A percentile compares a stretch with the other conserved stretches of the same genome.
These are phyloP conservation scores for Congeria kusceri DNA, from an alignment of 2,888 invertebrate genomes.

Conservation along the genomic window DNA sequence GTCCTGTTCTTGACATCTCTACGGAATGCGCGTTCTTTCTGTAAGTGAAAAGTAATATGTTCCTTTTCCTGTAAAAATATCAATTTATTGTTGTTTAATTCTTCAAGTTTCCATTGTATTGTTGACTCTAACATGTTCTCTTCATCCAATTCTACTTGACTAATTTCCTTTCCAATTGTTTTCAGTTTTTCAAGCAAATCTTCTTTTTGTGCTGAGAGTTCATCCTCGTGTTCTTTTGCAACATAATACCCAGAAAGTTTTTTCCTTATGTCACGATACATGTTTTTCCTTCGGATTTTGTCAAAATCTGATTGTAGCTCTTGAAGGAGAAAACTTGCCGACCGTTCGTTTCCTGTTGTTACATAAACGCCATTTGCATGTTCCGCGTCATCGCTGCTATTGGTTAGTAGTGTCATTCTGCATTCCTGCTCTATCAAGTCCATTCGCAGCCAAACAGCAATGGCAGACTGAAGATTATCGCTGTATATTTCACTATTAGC, in stretches of 20 bases:
- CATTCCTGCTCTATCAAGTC: neutral
- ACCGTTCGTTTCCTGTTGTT: no score
- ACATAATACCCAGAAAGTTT: no score
- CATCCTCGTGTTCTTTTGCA: no score
- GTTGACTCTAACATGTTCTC: neutral
- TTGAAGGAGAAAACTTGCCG: neutral
- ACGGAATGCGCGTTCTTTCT: neutral
- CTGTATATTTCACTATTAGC: neutral
- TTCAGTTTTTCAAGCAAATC: no score
- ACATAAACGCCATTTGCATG: neutral
- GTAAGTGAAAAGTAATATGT: constrained; percentile 21
- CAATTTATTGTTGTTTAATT: neutral
- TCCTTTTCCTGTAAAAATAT: neutral
- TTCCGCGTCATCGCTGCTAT: neutral
- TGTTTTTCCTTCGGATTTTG: neutral
- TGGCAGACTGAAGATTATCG: neutral
- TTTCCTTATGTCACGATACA: no score
- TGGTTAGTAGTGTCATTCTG: no score
- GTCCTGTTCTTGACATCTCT: neutral
- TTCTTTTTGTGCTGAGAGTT: no score
- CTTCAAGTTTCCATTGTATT: neutral
- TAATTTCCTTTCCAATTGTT: no score
- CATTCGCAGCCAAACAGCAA: neutral
- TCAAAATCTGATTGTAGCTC: neutral
- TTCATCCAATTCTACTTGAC: neutral